These are phyloP conservation scores for Acronicta psi DNA, from an alignment of 2,888 invertebrate species.

Conservation along the genomic window DNA sequence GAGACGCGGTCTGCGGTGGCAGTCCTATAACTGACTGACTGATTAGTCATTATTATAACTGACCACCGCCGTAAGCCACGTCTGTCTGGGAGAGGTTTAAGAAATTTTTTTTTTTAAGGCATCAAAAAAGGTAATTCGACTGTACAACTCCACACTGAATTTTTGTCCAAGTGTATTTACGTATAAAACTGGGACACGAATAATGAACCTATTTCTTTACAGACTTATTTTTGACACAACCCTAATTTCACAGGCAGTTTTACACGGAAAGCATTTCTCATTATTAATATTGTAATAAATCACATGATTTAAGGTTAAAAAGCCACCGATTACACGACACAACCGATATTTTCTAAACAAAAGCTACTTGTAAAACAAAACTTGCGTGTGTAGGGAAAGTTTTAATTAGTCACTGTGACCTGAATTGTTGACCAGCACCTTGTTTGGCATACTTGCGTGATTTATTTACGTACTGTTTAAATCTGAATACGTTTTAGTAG, in stretches of 20 bases:
- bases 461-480: conserved; percentile 52
- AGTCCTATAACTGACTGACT: too few species aligned
- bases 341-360: conserved; percentile 60
- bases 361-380: conserved; percentile 51
- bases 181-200: conserved; percentile 24
- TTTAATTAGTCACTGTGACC: conserved; percentile 76
- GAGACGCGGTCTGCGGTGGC: too few species aligned
- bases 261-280: conserved; percentile 26
- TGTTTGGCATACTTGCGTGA: conserved; percentile 60
- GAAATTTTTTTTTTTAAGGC: neutral
- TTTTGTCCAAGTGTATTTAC: too few species aligned
- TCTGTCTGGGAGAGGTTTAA: too few species aligned
- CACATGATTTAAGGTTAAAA: conserved; percentile 49
- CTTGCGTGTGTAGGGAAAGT: conserved; percentile 70
- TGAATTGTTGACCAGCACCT: conserved; percentile 64
- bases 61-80: too few species aligned
- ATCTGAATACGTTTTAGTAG: conserved; percentile 33
- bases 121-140: neutral
- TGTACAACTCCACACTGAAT: too few species aligned
- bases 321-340: conserved; percentile 41
- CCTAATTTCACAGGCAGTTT: conserved; percentile 19
- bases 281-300: conserved; percentile 41
- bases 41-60: too few species aligned
- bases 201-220: conserved; percentile 8
- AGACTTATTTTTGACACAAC: conserved; percentile 15